These are phyloP conservation scores for Spermophilus dauricus DNA, from an alignment of 2,113 vertebrate species.

Conservation along the genomic window DNA sequence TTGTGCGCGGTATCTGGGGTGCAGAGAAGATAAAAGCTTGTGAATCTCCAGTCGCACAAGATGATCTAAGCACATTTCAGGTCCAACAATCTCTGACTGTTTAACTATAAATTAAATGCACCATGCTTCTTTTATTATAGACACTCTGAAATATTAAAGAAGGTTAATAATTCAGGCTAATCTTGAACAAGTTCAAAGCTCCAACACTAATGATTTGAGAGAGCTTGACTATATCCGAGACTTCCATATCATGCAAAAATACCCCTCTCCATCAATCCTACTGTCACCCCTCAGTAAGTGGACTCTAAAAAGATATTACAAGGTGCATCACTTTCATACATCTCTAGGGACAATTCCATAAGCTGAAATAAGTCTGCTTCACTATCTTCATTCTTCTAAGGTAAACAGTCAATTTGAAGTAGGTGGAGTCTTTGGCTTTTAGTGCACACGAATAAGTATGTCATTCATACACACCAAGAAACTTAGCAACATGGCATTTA, in stretches of 20 bases:
- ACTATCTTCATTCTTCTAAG: neutral
- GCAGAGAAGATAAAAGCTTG: neutral
- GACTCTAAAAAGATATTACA: neutral
- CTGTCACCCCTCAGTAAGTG: neutral
- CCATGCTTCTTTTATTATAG: slow-evolving; percentile 49
- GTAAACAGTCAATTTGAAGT: slow-evolving; percentile 41
- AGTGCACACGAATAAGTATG: neutral
- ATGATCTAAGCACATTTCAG: slow-evolving; percentile 17
- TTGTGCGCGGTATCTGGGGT: accelerated
- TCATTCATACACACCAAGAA: neutral
- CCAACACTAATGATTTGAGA: slow-evolving; percentile 16
- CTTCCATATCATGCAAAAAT: neutral
- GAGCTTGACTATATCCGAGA: neutral
- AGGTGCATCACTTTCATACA: neutral
- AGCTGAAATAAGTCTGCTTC: neutral
- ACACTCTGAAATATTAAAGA: slow-evolving; percentile 75
- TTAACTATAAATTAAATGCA: slow-evolving; percentile 52
- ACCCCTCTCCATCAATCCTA: neutral
- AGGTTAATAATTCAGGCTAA: slow-evolving; percentile 76
- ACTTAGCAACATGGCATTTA: slow-evolving; percentile 50
- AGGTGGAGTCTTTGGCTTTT: neutral
- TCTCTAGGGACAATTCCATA: neutral
- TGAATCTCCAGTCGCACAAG: neutral
- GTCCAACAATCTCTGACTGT: slow-evolving; percentile 24
- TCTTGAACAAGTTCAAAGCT: slow-evolving; percentile 44